Evolutionary conservation across 2,888 invertebrate genomes (phyloP).

Genomic region (Orthonychiurus folsomi): DNA sequence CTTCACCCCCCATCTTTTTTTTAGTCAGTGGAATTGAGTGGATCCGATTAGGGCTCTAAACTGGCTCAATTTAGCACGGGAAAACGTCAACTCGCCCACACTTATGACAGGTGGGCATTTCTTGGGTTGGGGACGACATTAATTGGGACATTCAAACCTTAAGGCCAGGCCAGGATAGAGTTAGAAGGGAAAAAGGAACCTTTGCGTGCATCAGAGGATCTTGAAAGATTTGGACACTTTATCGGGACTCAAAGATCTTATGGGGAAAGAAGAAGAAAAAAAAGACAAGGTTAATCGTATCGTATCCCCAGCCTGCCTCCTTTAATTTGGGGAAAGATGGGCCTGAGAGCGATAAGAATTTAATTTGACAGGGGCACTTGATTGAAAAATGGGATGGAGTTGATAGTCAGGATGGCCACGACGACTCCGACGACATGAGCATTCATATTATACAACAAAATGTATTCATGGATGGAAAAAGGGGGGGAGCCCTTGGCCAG

Average conservation of each 20-base stretch:
- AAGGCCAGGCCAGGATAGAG: background rate
- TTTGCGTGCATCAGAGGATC: background rate
- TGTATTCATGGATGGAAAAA: background rate
- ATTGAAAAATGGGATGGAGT: slow-evolving; percentile 23
- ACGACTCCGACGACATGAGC: background rate
- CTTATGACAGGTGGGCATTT: background rate
- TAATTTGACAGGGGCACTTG: slow-evolving; percentile 24
- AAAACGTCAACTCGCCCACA: background rate
- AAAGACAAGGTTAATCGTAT: background rate
- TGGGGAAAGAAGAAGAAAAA: background rate
- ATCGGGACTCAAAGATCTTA: background rate
- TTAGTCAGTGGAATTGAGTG: background rate
- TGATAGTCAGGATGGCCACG: background rate
- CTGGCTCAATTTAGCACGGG: background rate
- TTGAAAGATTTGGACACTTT: background rate
- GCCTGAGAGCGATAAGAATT: slow-evolving; percentile 21
- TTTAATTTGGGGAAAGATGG: background rate
- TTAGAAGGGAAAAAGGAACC: background rate
- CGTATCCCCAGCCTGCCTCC: background rate
- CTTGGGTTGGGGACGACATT: background rate
- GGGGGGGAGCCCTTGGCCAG: background rate
- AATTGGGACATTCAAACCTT: background rate
- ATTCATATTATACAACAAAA: background rate
- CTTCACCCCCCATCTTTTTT: background rate
- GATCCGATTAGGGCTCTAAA: background rate